Evolutionary conservation across 1,140 invertebrate genomes (phyloP).

Genomic region (Neomicropteryx cornuta): DNA sequence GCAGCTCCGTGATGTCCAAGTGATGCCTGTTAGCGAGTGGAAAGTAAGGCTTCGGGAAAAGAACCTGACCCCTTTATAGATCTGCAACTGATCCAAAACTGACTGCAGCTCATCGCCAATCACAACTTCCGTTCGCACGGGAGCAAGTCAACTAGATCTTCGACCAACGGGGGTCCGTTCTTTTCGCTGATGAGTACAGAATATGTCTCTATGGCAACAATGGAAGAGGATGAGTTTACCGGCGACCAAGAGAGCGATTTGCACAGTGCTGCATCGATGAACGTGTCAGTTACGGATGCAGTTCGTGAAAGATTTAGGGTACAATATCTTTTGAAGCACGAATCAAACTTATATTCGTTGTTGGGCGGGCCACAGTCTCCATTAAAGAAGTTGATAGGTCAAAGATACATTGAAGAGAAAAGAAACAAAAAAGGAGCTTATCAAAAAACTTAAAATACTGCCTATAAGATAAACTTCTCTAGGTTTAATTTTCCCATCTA

Average conservation of each 20-base stretch:
- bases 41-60: slow-evolving; percentile 4
- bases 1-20: slow-evolving; percentile 3
- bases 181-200: slow-evolving; percentile 9
- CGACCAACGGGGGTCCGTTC: slow-evolving; percentile 4
- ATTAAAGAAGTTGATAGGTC: too few species aligned
- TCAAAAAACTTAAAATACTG: too few species aligned
- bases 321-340: slow-evolving; percentile 14
- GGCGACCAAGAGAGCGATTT: slow-evolving; percentile 16
- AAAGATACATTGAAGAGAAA: too few species aligned
- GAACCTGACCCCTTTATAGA: slow-evolving; percentile 1
- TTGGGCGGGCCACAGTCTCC: too few species aligned
- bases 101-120: slow-evolving; percentile 2
- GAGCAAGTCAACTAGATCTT: neutral
- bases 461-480: too few species aligned
- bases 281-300: slow-evolving; percentile 17
- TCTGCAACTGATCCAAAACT: too few species aligned
- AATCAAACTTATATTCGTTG: slow-evolving; percentile 10
- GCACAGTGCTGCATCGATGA: slow-evolving; percentile 14
- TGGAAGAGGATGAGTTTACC: slow-evolving; percentile 15
- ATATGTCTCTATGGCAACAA: slow-evolving; percentile 1
- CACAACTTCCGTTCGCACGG: neutral
- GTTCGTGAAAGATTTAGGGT: slow-evolving; percentile 20
- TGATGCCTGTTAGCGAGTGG: neutral
- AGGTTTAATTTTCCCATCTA: too few species aligned
- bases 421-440: too few species aligned